Base-by-base conservation (phyloP, 2,888 invertebrate species). In the Phoenoteleia sp. region DNA sequence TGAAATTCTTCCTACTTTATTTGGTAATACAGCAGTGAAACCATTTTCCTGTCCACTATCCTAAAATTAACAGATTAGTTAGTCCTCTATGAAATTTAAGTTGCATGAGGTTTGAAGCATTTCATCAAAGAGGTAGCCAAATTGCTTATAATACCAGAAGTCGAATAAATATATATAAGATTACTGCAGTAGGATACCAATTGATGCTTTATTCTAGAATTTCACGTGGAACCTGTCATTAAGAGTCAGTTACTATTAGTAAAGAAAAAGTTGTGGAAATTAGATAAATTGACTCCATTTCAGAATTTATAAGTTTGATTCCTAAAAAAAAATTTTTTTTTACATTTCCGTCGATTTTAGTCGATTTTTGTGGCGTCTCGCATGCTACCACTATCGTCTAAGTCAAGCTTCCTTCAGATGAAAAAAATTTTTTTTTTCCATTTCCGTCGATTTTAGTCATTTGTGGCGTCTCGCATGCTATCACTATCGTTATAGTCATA, bases 51-150 rank as follows among this genome's bases (percentile, higher is more conserved):
- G 11, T 81, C 0, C 87, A 88, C 60, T 87, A 86, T 42, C 56
- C 83, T 7, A 29, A 58, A 25, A 39, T 81, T 3, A 84, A 87
- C 33, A 21, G 62, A 11, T 42, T 36, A 33, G 45, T 82, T 29
- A 87, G 84, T 15, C 83, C 84, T 2, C 52, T 83, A 36, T 62
- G 62, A 15, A 75, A 64, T 42, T 42, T 74, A n/a, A 36, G 67
- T 42, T 83, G 74, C 19, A 86, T 86, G 69, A 33, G 84, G 7
- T 86, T 66, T 36, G 87, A 87, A 64, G 72, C 75, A 7, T 77
- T 81, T 21, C 85, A 87, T 69, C 82, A 69, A 17, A 52, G 58
- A 23, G 80, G 64, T n/a, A 85, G 81, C 66, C 62, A 19, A n/a
- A 60, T 72, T 19, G 52, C 81, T 15, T 69, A 67, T 36, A 64